These are phyloP conservation scores for Struthidea cinerea DNA, from an alignment of 2,113 vertebrate species.

Conservation along the genomic window DNA sequence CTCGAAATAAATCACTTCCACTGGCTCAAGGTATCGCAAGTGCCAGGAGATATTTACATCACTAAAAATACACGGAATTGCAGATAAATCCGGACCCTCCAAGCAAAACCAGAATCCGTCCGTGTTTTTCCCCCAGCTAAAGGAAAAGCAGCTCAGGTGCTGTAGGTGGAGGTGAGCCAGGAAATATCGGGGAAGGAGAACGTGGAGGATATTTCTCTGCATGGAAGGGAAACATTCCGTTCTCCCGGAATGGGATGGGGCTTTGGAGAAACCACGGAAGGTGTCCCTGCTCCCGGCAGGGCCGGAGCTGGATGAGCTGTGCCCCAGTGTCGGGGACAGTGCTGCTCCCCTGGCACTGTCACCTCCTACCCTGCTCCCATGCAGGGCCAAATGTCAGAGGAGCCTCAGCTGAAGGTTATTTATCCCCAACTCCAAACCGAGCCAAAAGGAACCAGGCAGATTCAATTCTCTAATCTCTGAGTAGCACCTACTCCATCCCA, in stretches of 20 bases:
- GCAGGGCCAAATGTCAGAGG: neutral
- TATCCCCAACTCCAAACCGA: neutral
- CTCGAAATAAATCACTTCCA: slow-evolving; percentile 16
- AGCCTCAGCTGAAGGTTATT: neutral
- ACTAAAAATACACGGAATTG: neutral
- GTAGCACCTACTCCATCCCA: neutral
- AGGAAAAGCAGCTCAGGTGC: neutral
- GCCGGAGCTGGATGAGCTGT: neutral
- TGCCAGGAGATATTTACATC: neutral
- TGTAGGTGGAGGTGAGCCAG: neutral
- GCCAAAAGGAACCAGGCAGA: neutral
- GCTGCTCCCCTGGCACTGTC: neutral
- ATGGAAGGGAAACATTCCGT: neutral
- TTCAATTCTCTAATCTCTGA: neutral
- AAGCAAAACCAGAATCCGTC: neutral
- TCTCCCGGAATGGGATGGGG: neutral
- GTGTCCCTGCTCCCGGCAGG: neutral
- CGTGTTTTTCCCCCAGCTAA: neutral
- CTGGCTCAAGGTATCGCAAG: neutral
- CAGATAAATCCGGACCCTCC: neutral
- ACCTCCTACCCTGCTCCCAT: neutral
- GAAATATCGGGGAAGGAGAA: neutral
- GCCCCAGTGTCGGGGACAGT: neutral
- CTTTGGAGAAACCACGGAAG: neutral
- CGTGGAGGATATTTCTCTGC: neutral